Conservation (phyloP, 1,140 invertebrate genomes). For the Drosophila virilis region DNA sequence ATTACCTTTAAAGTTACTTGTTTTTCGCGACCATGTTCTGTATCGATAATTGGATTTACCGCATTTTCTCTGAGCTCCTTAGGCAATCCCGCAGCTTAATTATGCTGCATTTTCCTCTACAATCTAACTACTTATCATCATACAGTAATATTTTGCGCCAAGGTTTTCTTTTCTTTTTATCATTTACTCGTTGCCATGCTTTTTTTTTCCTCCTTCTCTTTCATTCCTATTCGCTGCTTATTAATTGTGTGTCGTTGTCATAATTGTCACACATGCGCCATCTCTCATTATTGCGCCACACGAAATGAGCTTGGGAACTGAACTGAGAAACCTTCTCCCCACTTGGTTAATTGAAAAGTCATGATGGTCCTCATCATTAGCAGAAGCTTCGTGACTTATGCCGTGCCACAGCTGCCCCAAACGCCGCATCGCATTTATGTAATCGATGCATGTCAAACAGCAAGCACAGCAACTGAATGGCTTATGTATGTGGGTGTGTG, state of each 20-base stretch:
- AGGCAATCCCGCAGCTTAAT: too few species aligned
- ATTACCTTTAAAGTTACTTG: too few species aligned
- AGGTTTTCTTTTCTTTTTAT: neutral
- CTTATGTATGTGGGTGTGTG: conserved; percentile 32
- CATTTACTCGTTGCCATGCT: neutral
- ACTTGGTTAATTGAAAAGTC: conserved; percentile 81
- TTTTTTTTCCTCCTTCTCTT: neutral
- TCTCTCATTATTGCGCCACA: conserved; percentile 17
- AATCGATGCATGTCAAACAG: conserved; percentile 82
- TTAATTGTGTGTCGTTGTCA: conserved; percentile 15
- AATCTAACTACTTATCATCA: too few species aligned
- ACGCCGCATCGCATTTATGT: conserved; percentile 55
- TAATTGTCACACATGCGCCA: conserved; percentile 32
- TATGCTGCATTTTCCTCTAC: too few species aligned
- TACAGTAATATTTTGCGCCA: too few species aligned
- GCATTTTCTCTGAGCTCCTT: too few species aligned
- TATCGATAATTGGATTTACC: too few species aligned
- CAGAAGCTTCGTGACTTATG: conserved; percentile 78
- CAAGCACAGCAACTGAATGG: conserved; percentile 69
- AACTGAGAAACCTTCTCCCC: conserved; percentile 40
- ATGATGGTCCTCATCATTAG: conserved; percentile 79
- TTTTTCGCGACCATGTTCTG: too few species aligned
- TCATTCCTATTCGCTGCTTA: neutral
- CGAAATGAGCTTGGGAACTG: conserved; percentile 17
- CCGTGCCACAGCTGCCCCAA: conserved; percentile 31